A percentile compares a stretch with the other conserved stretches of the same genome.
phyloP scores from a whole-genome alignment of 2,888 invertebrate species.

The Cerastis rubricosa region DNA sequence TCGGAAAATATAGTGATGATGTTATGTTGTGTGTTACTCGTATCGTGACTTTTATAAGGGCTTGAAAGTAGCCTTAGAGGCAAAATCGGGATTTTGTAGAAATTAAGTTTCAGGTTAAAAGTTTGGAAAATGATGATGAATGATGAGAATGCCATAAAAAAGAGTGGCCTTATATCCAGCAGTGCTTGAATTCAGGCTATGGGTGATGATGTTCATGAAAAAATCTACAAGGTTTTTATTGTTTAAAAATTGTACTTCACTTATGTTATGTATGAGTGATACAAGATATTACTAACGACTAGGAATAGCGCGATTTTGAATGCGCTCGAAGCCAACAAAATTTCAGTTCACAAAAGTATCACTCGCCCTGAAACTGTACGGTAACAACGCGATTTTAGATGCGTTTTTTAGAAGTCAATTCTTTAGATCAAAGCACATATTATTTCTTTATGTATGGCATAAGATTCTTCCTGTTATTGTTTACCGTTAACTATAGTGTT shows the following conservation, averaged over 20 bases:
- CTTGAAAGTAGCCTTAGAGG: neutral
- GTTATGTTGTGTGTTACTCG: neutral
- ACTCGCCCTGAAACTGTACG: neutral
- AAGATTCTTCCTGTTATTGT: slow-evolving; percentile 14
- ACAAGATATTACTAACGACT: neutral
- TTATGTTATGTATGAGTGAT: neutral
- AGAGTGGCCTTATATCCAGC: too few species aligned
- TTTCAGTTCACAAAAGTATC: neutral
- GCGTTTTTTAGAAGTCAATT: neutral
- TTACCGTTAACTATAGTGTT: neutral
- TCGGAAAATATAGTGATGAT: neutral
- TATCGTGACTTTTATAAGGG: neutral
- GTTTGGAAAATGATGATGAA: too few species aligned
- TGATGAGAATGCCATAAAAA: too few species aligned
- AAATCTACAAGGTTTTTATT: too few species aligned
- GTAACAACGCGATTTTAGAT: neutral
- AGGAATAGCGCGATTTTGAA: neutral
- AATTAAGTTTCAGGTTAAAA: neutral
- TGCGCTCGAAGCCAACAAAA: neutral
- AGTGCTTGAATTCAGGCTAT: too few species aligned
- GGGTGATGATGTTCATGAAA: too few species aligned
- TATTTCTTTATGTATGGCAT: neutral
- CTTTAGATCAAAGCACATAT: neutral
- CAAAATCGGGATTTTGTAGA: neutral
- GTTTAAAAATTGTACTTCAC: too few species aligned